Evolutionary conservation across 2,888 invertebrate genomes (phyloP), one percentile per base, ranked within the genome.

Genomic region (Andrena bicolor): DNA sequence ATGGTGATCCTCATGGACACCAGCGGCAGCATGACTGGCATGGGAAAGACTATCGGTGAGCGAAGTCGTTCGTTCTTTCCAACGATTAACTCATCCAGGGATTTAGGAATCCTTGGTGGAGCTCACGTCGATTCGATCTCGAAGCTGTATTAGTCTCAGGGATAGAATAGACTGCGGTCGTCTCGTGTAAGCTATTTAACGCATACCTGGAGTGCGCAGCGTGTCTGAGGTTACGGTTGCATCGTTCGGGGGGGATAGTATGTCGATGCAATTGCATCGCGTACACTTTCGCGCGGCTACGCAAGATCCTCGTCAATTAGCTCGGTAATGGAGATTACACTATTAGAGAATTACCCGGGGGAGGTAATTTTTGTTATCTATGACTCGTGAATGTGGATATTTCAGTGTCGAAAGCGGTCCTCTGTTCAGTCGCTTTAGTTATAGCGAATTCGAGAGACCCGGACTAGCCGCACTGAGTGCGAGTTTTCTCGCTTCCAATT

Each of bases 11-110:
- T 99, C 73, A 95, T 99, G 82, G 99, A 99, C 93, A 96, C 97
- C 76, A 99, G 99, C 66, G 99, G 99, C 23, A 99, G 99, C 26
- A 99, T 99, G 99, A 97, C 96, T 41, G 99, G 99, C 3, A 95
- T 96, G 90, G 94, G 96, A 41, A 95, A 95, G 90, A 95, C 96
- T 79, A 96, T 97, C 61, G 94, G 93, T 94, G 87, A 51, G 66
- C 16, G 13, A 30, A 30, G 63, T 28, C 2, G 23, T 30, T 53
- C n/a, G 0, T 58, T 26, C 41, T 35, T 8, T 60, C 0, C 13
- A 66, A 32, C 1, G 53, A 16, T 35, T 16, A 13, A 61, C 16
- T 13, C 16, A 16, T 28, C 41, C 30, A 8, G 13, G 28, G 13
- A 41, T 16, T 41, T 65, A 28, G 30, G 20, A 41, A 30, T 10